phyloP scores from a whole-genome alignment of 1,140 invertebrate genomes.

The Diprion similis region DNA sequence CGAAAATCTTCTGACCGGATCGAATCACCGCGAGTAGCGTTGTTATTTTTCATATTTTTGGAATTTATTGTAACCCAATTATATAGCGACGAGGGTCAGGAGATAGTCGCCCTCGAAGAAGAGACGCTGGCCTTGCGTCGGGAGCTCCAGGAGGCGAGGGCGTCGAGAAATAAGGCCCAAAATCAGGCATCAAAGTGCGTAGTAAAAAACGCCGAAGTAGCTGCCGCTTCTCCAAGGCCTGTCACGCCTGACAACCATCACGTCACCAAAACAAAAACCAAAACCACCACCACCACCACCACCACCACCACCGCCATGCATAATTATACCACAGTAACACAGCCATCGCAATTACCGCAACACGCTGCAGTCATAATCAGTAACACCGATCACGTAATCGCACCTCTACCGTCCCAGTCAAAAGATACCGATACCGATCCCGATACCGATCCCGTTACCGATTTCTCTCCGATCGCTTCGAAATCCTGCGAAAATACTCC shows the following conservation, averaged over 20 bases:
- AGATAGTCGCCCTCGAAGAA: conserved; percentile 59
- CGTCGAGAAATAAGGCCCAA: conserved; percentile 48
- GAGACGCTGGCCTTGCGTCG: conserved; percentile 55
- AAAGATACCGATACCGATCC: too few species aligned
- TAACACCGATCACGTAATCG: too few species aligned
- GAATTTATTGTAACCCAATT: conserved; percentile 26
- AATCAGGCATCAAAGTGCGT: conserved; percentile 56
- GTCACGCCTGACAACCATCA: conserved; percentile 34
- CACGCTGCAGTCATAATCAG: background rate
- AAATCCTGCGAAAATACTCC: too few species aligned
- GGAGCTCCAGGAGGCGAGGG: conserved; percentile 55
- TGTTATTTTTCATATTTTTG: conserved; percentile 19
- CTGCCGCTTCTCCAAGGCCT: conserved; percentile 43
- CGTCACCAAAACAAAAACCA: conserved; percentile 46
- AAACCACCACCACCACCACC: conserved; percentile 58
- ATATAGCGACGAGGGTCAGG: conserved; percentile 52
- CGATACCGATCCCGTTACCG: too few species aligned
- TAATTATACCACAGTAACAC: conserved; percentile 26
- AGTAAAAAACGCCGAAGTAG: conserved; percentile 17
- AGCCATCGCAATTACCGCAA: too few species aligned
- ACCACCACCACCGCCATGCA: conserved; percentile 59
- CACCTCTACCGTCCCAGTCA: too few species aligned
- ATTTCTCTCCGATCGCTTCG: too few species aligned
- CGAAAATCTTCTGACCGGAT: background rate
- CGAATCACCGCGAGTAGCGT: too few species aligned